Percentiles rank a stretch among this genome's conserved stretches.
Conservation (phyloP, 53 echinoderm and acorn worm species). For the Paracentrotus lividus region DNA sequence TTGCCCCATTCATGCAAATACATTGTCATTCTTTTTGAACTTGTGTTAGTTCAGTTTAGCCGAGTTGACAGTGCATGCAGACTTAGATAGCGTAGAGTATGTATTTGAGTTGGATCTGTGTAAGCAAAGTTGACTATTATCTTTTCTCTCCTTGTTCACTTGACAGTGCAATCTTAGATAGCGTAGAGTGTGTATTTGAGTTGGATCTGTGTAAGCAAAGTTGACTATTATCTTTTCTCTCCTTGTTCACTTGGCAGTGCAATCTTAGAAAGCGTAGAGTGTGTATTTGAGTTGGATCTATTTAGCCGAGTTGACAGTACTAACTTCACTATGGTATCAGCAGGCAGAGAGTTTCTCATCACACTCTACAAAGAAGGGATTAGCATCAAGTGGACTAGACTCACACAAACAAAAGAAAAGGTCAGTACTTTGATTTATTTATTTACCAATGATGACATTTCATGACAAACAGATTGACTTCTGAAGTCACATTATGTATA, state of each 20-base stretch:
- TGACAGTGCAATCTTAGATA: conserved; percentile 72
- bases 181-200: conserved; percentile 74
- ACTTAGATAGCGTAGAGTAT: no score
- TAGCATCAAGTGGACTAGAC: conserved; percentile 88
- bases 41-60: no score
- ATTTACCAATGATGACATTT: no score
- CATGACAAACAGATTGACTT: no score
- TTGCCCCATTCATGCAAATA: no score
- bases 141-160: neutral
- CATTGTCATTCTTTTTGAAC: no score
- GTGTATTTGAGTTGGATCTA: conserved; percentile 79
- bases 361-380: conserved; percentile 93
- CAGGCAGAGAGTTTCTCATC: conserved; percentile 88
- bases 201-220: conserved; percentile 80
- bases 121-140: no score
- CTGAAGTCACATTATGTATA: no score
- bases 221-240: conserved; percentile 48
- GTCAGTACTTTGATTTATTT: no score
- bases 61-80: no score
- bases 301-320: conserved; percentile 79
- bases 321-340: conserved; percentile 72
- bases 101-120: no score
- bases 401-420: conserved; percentile 75
- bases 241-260: conserved; percentile 65
- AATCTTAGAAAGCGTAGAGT: conserved; percentile 62